Percentiles rank a stretch among this genome's conserved stretches.
Evolutionary conservation across 2,888 invertebrate species (phyloP).

Genomic region (Atrina japonica): DNA sequence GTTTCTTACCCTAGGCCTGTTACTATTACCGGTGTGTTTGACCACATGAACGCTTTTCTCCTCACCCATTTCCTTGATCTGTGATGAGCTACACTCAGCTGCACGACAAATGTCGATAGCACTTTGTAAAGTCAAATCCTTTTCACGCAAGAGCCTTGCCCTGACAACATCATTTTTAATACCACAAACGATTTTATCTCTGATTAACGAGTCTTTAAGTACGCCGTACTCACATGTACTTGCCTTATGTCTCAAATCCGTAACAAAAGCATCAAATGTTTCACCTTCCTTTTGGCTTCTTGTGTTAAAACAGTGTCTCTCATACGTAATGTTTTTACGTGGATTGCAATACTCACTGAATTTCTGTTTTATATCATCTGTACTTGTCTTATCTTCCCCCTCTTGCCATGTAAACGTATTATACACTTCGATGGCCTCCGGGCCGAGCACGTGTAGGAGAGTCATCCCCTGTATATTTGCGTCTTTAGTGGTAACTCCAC

Average conservation of each 20-base stretch:
- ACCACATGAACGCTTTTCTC: constrained; percentile 12
- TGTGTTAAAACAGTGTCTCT: constrained; percentile 44
- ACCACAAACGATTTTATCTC: constrained; percentile 44
- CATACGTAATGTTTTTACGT: constrained; percentile 40
- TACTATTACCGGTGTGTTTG: no score
- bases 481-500: constrained; percentile 20
- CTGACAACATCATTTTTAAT: constrained; percentile 27
- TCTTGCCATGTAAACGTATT: constrained; percentile 41
- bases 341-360: constrained; percentile 44
- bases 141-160: constrained; percentile 36
- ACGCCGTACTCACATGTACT: constrained; percentile 47
- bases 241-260: constrained; percentile 28
- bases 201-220: constrained; percentile 33
- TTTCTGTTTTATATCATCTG: constrained; percentile 25
- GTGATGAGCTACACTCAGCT: constrained; percentile 27
- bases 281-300: constrained; percentile 31
- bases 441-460: constrained; percentile 36
- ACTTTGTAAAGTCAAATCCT: constrained; percentile 34
- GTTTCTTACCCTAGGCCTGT: neutral
- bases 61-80: constrained; percentile 14
- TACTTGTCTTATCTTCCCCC: constrained; percentile 24
- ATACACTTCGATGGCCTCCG: constrained; percentile 41
- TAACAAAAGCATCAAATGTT: constrained; percentile 40
- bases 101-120: constrained; percentile 39
- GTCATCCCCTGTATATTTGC: constrained; percentile 28